Conservation (phyloP, 2,797 vertebrate species). For the Sebastes matsubarae region DNA sequence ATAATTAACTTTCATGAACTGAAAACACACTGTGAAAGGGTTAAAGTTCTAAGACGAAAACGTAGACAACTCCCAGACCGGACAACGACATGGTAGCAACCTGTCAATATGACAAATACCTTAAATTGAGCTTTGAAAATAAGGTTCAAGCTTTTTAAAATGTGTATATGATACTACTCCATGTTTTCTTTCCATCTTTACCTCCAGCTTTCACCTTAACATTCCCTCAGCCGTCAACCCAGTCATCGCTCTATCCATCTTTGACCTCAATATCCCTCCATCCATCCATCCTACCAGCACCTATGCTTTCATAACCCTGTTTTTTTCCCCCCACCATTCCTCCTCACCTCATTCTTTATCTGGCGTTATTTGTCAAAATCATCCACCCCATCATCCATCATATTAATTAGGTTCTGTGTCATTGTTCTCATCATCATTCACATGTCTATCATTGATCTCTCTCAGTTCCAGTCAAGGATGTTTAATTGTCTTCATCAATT, state of each 20-base stretch:
- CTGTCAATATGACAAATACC: neutral
- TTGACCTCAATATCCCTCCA: conserved; percentile 33
- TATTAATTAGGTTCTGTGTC: conserved; percentile 65
- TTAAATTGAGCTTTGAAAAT: neutral
- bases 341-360: conserved; percentile 52
- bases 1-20: no score
- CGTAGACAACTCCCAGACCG: no score
- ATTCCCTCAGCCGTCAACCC: neutral
- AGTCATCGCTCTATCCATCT: conserved; percentile 6
- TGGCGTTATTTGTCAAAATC: conserved; percentile 59
- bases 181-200: neutral
- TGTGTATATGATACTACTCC: neutral
- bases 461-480: conserved; percentile 48
- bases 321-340: neutral
- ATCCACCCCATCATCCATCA: conserved; percentile 55
- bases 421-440: conserved; percentile 67
- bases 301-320: conserved; percentile 36
- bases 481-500: conserved; percentile 64
- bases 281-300: conserved; percentile 31
- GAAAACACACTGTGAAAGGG: no score
- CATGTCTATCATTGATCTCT: conserved; percentile 63
- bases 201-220: conserved; percentile 10
- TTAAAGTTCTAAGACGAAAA: no score
- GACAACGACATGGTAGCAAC: no score
- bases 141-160: neutral